Percentiles rank a stretch among this genome's conserved stretches.
Evolutionary conservation across 1,140 invertebrate genomes (phyloP).

Genomic region (Agrypnia vestita): DNA sequence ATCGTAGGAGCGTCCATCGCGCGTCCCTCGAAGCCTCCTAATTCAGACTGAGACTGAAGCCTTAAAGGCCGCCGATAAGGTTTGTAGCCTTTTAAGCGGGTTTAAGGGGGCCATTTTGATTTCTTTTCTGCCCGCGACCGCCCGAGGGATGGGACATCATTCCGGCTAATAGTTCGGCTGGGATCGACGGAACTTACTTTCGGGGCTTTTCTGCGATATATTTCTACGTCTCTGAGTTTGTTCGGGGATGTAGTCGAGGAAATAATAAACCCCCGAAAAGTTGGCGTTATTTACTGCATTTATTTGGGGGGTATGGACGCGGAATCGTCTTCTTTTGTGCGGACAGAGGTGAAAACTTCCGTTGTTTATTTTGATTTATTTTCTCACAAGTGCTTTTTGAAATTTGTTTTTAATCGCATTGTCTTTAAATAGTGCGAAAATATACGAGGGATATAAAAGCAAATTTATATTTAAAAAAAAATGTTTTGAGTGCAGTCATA

Average conservation of each 20-base stretch:
- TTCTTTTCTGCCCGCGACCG: neutral
- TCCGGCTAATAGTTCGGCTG: neutral
- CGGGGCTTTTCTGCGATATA: neutral
- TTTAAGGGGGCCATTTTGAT: slow-evolving; percentile 10
- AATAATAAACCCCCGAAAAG: neutral
- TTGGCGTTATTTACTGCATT: neutral
- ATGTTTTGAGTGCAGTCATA: no score
- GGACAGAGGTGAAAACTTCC: no score
- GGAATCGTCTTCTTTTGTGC: no score
- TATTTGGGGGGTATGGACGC: neutral
- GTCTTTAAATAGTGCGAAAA: neutral
- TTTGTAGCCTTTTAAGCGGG: neutral
- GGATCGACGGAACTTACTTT: neutral
- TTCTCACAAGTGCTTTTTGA: no score
- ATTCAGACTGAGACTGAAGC: neutral
- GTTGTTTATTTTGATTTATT: no score
- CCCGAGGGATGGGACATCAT: neutral
- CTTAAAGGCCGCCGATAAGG: neutral
- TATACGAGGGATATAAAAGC: no score
- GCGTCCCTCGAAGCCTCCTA: neutral
- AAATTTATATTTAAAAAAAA: no score
- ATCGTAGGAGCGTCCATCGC: neutral
- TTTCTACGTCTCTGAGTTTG: neutral
- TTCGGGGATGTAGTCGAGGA: neutral
- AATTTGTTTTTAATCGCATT: no score